Evolutionary conservation across 2,113 vertebrate genomes (phyloP).

Genomic region (Cricetomys ansorgei): DNA sequence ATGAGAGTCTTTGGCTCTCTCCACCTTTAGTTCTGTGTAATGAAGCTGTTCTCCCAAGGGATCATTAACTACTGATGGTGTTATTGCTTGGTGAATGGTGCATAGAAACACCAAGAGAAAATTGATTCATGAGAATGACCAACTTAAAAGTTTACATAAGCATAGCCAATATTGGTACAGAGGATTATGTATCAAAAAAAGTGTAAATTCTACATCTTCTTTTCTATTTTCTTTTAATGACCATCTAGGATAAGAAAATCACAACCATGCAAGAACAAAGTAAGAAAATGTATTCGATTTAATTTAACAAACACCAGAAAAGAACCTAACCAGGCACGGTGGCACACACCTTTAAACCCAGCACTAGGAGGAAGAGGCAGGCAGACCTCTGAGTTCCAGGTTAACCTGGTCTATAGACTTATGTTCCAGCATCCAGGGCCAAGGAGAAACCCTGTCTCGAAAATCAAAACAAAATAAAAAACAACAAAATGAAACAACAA

Average conservation of each 20-base stretch:
- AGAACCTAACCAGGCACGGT: neutral
- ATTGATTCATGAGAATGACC: constrained; percentile 43
- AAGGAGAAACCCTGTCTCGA: neutral
- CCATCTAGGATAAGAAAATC: neutral
- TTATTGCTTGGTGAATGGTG: constrained; percentile 82
- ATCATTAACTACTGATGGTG: constrained; percentile 78
- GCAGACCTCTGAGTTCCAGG: neutral
- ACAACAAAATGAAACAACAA: neutral
- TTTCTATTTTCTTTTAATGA: neutral
- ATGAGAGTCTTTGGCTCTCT: constrained; percentile 70
- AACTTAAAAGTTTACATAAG: constrained; percentile 50
- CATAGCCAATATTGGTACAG: neutral
- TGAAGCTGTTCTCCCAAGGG: constrained; percentile 79
- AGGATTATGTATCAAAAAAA: neutral
- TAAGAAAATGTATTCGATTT: neutral
- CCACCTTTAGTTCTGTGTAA: constrained; percentile 80
- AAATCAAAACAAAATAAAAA: neutral
- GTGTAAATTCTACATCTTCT: neutral
- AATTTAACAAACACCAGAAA: neutral
- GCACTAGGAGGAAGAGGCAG: neutral
- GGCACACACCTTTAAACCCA: neutral
- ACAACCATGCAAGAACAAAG: neutral
- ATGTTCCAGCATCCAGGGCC: neutral
- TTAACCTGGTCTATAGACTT: neutral
- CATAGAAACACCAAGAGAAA: constrained; percentile 76